phyloP scores from a whole-genome alignment of 2,888 invertebrate species.

The Andrena dorsata region DNA sequence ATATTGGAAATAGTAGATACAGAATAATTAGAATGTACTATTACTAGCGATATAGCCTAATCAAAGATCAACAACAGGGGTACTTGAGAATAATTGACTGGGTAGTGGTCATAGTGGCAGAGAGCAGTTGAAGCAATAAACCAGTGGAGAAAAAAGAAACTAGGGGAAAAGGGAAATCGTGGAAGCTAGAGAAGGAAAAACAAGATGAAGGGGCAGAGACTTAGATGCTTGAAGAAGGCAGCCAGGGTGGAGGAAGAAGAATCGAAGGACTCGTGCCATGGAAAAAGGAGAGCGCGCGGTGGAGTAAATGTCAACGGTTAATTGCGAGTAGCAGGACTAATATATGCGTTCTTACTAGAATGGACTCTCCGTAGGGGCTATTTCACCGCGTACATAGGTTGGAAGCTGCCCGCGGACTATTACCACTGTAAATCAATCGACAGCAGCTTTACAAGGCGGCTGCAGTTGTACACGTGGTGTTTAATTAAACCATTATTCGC shows the following conservation, averaged over 20 bases:
- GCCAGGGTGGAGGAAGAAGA: constrained; percentile 37
- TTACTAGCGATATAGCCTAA: not conserved
- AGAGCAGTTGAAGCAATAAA: not conserved
- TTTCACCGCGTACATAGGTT: constrained; percentile 48
- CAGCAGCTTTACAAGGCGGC: constrained; percentile 61
- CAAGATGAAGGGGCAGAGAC: not conserved
- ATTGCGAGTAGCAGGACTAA: constrained; percentile 71
- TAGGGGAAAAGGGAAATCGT: too few species aligned
- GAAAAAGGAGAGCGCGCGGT: constrained; percentile 50
- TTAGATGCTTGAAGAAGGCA: not conserved
- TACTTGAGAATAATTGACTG: too few species aligned
- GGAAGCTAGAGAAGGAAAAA: not conserved
- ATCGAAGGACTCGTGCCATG: constrained; percentile 54
- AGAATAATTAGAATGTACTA: too few species aligned
- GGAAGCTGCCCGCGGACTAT: constrained; percentile 48
- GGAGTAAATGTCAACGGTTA: constrained; percentile 77
- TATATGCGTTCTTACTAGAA: constrained; percentile 73
- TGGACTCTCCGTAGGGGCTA: constrained; percentile 58
- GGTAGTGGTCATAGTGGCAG: not conserved
- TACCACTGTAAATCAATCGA: constrained; percentile 74
- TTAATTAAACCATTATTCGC: constrained; percentile 79
- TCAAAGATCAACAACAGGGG: not conserved
- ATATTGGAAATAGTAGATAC: too few species aligned
- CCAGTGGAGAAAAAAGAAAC: not conserved
- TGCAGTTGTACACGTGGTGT: constrained; percentile 69